Conservation (phyloP, 2,888 invertebrate genomes). For the Sphinx pinastri region DNA sequence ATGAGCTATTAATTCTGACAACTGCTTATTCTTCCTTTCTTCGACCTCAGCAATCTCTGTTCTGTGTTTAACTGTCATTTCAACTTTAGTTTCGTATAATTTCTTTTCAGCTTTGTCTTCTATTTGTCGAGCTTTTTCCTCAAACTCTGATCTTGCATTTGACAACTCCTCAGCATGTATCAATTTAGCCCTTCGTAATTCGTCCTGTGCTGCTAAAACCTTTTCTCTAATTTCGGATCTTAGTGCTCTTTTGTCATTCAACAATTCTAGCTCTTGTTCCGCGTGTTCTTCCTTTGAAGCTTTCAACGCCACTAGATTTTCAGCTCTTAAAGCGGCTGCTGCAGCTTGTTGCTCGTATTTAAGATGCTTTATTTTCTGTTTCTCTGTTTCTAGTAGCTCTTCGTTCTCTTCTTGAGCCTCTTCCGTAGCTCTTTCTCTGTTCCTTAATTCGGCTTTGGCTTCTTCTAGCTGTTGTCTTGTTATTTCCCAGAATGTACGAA, state of each 20-base stretch:
- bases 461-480: conserved; percentile 95
- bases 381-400: conserved; percentile 93
- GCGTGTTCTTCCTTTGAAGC: conserved; percentile 92
- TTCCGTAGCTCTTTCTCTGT: conserved; percentile 91
- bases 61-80: conserved; percentile 88
- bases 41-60: conserved; percentile 95
- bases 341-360: conserved; percentile 96
- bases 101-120: conserved; percentile 88
- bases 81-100: conserved; percentile 87
- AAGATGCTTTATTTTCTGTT: conserved; percentile 96
- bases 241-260: conserved; percentile 88
- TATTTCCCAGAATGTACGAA: conserved; percentile 98
- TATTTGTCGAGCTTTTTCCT: conserved; percentile 78
- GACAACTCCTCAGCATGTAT: conserved; percentile 90
- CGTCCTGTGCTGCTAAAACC: conserved; percentile 88
- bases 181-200: conserved; percentile 88
- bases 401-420: conserved; percentile 94
- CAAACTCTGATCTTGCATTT: conserved; percentile 78
- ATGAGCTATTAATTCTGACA: conserved; percentile 90
- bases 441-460: conserved; percentile 87
- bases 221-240: conserved; percentile 88
- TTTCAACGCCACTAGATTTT: conserved; percentile 91
- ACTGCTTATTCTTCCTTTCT: conserved; percentile 95
- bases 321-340: conserved; percentile 92
- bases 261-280: conserved; percentile 89